phyloP scores from a whole-genome alignment of 2,797 vertebrate genomes.

The Chelonia mydas region DNA sequence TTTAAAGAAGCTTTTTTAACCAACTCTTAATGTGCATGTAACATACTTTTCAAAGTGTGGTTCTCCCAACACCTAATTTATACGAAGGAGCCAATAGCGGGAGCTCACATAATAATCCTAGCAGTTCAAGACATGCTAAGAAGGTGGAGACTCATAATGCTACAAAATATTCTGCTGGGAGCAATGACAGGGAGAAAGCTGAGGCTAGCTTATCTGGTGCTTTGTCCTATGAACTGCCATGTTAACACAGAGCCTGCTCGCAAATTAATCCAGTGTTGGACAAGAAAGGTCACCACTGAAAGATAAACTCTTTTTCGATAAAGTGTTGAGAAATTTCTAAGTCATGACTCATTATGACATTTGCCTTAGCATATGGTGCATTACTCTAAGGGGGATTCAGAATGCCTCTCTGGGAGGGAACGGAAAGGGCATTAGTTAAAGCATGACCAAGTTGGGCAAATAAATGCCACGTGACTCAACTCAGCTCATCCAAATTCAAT shows the following conservation, averaged over 20 bases:
- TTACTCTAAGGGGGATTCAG: neutral
- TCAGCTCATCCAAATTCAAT: fast-evolving
- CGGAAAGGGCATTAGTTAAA: neutral
- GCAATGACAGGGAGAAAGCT: neutral
- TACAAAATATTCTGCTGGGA: neutral
- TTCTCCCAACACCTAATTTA: neutral
- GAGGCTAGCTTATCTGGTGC: neutral
- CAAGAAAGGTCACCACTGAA: slow-evolving; percentile 46
- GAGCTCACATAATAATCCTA: neutral
- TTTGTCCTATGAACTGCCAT: slow-evolving; percentile 17
- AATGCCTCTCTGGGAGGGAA: fast-evolving
- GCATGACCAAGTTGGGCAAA: neutral
- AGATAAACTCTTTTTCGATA: slow-evolving; percentile 61
- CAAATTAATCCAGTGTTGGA: neutral
- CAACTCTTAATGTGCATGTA: fast-evolving
- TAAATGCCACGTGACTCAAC: neutral
- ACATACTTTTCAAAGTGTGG: neutral
- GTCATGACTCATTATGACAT: slow-evolving; percentile 40
- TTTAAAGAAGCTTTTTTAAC: neutral
- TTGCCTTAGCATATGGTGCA: neutral
- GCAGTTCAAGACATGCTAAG: neutral
- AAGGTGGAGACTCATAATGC: neutral
- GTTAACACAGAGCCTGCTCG: slow-evolving; percentile 15
- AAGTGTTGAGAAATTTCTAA: slow-evolving; percentile 44
- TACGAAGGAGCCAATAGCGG: neutral